phyloP scores from a whole-genome alignment of 2,797 vertebrate species.

The Xerus rutilus region DNA sequence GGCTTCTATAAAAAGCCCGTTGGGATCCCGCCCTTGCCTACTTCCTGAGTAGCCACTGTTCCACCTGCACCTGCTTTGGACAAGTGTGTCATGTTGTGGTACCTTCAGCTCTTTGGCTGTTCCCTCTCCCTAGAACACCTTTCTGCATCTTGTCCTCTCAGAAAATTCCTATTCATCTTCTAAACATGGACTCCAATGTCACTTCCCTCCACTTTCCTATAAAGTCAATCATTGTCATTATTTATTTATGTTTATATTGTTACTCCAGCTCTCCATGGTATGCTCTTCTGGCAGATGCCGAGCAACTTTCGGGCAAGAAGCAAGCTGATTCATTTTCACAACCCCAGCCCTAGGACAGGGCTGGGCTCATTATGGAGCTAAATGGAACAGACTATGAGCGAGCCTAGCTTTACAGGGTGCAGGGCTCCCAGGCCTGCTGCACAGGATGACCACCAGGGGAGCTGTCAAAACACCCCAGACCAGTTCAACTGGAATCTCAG shows the following conservation, averaged over 20 bases:
- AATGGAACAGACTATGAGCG: not conserved
- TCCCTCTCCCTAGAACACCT: not conserved
- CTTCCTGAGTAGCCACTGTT: not conserved
- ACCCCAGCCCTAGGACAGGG: not conserved
- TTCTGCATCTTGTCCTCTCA: not conserved
- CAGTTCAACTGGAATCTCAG: not conserved
- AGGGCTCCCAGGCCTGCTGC: not conserved
- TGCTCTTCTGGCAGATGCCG: not conserved
- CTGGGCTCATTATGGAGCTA: not conserved
- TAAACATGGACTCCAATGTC: not conserved
- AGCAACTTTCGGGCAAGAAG: not conserved
- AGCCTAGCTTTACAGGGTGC: too few species aligned
- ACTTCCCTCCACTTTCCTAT: not conserved
- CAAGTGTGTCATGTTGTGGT: rapidly evolving
- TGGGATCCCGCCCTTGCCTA: not conserved
- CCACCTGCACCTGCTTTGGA: not conserved
- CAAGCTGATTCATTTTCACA: not conserved
- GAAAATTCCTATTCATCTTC: not conserved
- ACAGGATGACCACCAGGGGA: not conserved
- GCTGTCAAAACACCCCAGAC: not conserved
- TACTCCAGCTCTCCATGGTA: not conserved
- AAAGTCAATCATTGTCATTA: not conserved
- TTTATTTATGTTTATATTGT: not conserved
- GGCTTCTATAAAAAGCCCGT: not conserved
- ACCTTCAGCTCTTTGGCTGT: not conserved